phyloP scores from a whole-genome alignment of 2,113 vertebrate genomes.

The Apteryx mantelli region DNA sequence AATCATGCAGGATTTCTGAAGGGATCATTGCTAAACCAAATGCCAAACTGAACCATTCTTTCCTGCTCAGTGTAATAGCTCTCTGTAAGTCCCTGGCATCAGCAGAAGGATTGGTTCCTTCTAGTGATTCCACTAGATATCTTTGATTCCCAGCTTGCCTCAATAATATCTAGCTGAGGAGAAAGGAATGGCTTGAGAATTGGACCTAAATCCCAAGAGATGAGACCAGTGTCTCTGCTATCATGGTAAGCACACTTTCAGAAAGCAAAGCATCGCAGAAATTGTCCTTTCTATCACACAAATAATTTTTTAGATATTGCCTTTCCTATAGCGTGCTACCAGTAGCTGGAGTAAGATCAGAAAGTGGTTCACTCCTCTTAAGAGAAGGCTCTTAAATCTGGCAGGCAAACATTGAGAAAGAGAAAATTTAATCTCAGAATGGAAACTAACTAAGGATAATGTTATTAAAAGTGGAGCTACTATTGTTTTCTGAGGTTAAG shows the following conservation, averaged over 20 bases:
- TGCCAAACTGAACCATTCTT: background rate
- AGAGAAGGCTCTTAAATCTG: background rate
- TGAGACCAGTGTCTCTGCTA: background rate
- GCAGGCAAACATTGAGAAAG: background rate
- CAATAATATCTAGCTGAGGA: background rate
- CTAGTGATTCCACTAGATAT: background rate
- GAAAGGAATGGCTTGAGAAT: background rate
- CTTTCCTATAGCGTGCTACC: background rate
- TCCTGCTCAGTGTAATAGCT: background rate
- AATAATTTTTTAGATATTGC: background rate
- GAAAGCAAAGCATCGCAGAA: background rate
- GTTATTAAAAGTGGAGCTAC: background rate
- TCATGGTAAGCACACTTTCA: background rate
- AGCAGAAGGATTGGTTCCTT: background rate
- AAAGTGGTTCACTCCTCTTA: background rate
- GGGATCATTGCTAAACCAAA: background rate
- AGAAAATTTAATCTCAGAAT: background rate
- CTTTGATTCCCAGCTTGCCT: background rate
- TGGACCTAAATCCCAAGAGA: background rate
- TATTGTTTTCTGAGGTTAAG: background rate
- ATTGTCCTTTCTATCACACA: background rate
- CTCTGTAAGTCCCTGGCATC: background rate
- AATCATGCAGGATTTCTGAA: background rate
- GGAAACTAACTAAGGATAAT: background rate
- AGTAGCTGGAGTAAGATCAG: background rate